Conservation (phyloP, 2,797 vertebrate species). For the Austrolebias charrua region DNA sequence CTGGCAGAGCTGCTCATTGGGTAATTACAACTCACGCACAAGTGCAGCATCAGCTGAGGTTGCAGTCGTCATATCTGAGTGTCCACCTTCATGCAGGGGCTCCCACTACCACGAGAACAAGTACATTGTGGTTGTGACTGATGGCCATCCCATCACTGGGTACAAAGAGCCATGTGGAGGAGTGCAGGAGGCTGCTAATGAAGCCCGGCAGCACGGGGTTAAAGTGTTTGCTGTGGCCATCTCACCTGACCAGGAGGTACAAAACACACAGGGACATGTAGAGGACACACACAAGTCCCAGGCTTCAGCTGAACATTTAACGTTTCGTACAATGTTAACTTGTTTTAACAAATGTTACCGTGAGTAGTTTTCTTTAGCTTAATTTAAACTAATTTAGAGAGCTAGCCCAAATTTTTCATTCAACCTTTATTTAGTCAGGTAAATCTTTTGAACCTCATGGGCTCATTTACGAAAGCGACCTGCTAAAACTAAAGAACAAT, state of each 20-base stretch:
- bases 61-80: neutral
- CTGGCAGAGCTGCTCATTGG: conserved; percentile 86
- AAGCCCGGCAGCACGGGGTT: conserved; percentile 89
- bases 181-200: conserved; percentile 93
- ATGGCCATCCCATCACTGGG: conserved; percentile 93
- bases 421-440: no score
- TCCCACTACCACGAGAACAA: conserved; percentile 94
- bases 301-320: neutral
- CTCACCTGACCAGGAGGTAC: conserved; percentile 90
- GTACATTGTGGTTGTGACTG: conserved; percentile 95
- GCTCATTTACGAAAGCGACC: no score
- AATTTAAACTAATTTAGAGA: no score
- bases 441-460: no score
- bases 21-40: conserved; percentile 66
- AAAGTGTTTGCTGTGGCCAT: conserved; percentile 96
- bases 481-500: no score
- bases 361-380: no score
- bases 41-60: neutral
- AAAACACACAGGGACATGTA: neutral
- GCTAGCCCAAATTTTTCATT: no score
- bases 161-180: conserved; percentile 98
- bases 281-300: neutral
- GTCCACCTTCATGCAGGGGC: conserved; percentile 79
- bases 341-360: no score
- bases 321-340: neutral